A percentile compares a stretch with the other conserved stretches of the same genome.
Conservation (phyloP, 2,797 vertebrate genomes). For the Gymnoscopelus microlampas region DNA sequence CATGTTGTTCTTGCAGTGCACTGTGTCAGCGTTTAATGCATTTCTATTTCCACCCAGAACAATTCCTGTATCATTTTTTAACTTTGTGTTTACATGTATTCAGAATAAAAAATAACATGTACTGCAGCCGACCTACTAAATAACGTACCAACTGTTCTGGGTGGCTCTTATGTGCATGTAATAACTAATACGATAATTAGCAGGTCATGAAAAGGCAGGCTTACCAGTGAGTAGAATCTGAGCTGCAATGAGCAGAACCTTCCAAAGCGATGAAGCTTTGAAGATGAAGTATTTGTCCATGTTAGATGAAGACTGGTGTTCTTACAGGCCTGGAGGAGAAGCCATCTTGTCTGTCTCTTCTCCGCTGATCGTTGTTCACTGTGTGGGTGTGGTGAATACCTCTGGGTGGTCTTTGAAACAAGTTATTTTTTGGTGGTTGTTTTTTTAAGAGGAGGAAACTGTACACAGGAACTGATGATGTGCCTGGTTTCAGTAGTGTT, state of each 20-base stretch:
- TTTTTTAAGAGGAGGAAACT: conserved; percentile 49
- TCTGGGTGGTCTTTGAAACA: conserved; percentile 13
- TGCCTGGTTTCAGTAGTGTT: conserved; percentile 37
- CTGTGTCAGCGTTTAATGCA: too few relatives aligned
- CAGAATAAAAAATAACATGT: too few relatives aligned
- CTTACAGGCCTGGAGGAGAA: not conserved
- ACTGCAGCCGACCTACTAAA: too few relatives aligned
- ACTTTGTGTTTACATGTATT: too few relatives aligned
- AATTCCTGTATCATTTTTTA: too few relatives aligned
- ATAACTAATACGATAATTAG: too few relatives aligned
- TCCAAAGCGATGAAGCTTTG: conserved; percentile 26
- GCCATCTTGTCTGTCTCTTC: not conserved
- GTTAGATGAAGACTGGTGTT: conserved; percentile 18
- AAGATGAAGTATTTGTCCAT: conserved; percentile 41
- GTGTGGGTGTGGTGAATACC: conserved; percentile 7
- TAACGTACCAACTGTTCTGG: too few relatives aligned
- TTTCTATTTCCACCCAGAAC: too few relatives aligned
- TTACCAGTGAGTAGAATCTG: conserved; percentile 62
- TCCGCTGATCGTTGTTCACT: not conserved
- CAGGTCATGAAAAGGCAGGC: conserved; percentile 3
- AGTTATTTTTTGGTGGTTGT: conserved; percentile 3
- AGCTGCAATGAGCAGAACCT: conserved; percentile 53
- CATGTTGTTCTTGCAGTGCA: too few relatives aligned
- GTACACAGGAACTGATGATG: conserved; percentile 62
- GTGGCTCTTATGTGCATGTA: too few relatives aligned